Conservation (phyloP, 2,888 invertebrate genomes). For the Eristalinus sepulchralis region DNA sequence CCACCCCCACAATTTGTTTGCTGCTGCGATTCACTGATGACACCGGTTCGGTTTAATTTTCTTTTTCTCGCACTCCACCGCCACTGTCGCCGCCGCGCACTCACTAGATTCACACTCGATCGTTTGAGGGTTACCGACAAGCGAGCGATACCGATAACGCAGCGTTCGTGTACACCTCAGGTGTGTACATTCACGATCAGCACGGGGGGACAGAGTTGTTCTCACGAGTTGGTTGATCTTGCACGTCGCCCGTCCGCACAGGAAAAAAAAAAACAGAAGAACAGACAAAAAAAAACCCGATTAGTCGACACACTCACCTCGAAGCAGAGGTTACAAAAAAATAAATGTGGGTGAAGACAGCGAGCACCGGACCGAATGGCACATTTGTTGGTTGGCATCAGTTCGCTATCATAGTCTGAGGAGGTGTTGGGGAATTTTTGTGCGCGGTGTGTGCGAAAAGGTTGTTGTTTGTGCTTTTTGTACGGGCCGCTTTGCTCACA, state of each 20-base stretch:
- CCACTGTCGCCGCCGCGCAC: too few relatives aligned
- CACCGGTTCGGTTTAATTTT: background rate
- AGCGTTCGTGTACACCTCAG: background rate
- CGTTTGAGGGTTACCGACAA: background rate
- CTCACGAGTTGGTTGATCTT: background rate
- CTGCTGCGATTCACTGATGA: background rate
- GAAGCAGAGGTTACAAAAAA: conserved; percentile 65
- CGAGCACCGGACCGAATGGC: conserved; percentile 68
- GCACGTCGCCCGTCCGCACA: background rate
- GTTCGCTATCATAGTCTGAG: conserved; percentile 70
- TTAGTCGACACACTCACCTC: conserved; percentile 58
- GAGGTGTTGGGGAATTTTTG: conserved; percentile 63
- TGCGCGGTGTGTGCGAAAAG: conserved; percentile 61
- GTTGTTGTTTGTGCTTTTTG: conserved; percentile 31
- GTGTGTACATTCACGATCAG: background rate
- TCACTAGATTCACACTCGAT: background rate
- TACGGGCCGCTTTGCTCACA: conserved; percentile 34
- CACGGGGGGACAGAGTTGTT: background rate
- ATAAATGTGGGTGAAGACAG: conserved; percentile 63
- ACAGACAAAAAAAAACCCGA: conserved; percentile 14
- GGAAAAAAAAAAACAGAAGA: background rate
- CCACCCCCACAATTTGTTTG: background rate
- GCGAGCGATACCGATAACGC: background rate
- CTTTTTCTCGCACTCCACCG: background rate
- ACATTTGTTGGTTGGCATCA: conserved; percentile 69